These are phyloP conservation scores for Vulpes vulpes DNA, from an alignment of 2,113 vertebrate species.

Conservation along the genomic window DNA sequence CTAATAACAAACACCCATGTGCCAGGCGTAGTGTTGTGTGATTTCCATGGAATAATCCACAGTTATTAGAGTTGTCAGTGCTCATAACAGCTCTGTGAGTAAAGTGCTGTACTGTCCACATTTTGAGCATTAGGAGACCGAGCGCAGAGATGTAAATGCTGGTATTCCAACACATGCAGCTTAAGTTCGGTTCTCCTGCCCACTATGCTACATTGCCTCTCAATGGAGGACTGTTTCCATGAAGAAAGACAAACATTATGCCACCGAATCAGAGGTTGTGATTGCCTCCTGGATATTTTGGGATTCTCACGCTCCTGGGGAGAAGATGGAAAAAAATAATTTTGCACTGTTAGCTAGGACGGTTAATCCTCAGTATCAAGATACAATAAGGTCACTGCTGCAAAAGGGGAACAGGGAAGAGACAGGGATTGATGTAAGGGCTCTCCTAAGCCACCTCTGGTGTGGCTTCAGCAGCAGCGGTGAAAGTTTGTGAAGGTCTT, in stretches of 20 bases:
- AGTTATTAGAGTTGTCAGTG: not conserved
- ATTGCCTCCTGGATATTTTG: not conserved
- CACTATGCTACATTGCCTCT: not conserved
- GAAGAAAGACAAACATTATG: slow-evolving; percentile 31
- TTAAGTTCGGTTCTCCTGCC: not conserved
- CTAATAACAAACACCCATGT: not conserved
- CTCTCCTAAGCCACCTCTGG: not conserved
- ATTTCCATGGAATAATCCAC: not conserved
- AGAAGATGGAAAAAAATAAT: not conserved
- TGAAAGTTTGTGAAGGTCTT: not conserved
- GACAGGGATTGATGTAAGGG: not conserved
- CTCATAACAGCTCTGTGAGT: not conserved
- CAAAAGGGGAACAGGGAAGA: not conserved
- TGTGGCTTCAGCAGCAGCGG: too few species aligned
- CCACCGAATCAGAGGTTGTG: not conserved
- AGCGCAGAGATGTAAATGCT: not conserved
- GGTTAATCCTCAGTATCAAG: not conserved
- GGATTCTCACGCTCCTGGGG: not conserved
- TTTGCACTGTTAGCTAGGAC: not conserved
- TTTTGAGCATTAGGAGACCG: slow-evolving; percentile 1
- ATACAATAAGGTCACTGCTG: not conserved
- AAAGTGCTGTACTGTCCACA: not conserved
- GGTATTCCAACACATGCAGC: not conserved
- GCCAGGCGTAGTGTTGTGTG: not conserved
- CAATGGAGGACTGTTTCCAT: not conserved